Conservation (phyloP, 2,888 invertebrate species). For the Danaus chrysippus region DNA sequence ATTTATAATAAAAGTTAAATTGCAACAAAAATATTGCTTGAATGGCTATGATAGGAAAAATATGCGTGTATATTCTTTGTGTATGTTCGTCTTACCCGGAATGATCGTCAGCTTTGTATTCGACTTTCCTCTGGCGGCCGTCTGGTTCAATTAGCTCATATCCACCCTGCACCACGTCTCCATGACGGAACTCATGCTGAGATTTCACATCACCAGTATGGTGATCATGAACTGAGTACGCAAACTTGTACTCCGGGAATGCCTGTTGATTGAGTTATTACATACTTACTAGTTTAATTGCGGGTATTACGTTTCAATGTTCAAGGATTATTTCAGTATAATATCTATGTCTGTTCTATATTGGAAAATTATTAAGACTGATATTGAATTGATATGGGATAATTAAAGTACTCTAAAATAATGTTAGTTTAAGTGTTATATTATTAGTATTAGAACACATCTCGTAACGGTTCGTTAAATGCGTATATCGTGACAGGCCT, state of each 20-base stretch:
- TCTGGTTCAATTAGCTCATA: constrained; percentile 82
- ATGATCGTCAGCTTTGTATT: constrained; percentile 82
- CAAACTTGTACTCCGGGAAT: constrained; percentile 78
- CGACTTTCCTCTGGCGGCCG: constrained; percentile 81
- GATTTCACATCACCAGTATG: constrained; percentile 78
- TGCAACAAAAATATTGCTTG: too few species aligned
- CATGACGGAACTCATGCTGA: constrained; percentile 75
- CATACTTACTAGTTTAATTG: neutral
- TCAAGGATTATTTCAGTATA: too few species aligned
- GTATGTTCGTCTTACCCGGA: constrained; percentile 53
- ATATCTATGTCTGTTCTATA: too few species aligned
- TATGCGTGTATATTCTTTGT: neutral
- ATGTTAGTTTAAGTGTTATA: neutral
- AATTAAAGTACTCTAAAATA: neutral
- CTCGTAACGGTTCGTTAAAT: constrained; percentile 17
- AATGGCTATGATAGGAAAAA: too few species aligned
- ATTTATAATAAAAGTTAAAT: too few species aligned
- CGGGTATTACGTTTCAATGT: too few species aligned
- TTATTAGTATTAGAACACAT: too few species aligned
- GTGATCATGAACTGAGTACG: constrained; percentile 76
- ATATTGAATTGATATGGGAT: too few species aligned
- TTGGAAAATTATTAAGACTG: too few species aligned
- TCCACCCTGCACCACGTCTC: constrained; percentile 80
- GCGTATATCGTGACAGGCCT: constrained; percentile 10
- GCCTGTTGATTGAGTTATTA: constrained; percentile 46